Base-by-base conservation (phyloP, 2,888 invertebrate species). In the Hirtodrosophila alboralis region DNA sequence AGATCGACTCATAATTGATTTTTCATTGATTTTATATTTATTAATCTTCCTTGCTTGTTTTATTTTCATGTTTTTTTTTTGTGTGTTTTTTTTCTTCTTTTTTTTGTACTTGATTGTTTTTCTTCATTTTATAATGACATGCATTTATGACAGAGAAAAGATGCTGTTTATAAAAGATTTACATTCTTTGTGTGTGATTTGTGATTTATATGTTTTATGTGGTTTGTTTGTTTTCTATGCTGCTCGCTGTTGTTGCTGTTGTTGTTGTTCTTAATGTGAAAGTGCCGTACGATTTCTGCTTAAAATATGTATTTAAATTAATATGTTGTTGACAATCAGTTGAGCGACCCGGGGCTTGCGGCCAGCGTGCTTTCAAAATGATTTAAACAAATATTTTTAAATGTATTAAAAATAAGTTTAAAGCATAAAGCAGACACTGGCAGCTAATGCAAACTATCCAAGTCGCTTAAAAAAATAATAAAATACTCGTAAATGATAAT, bases 61-160 rank as follows among this genome's bases (percentile, higher is more conserved):
- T 60, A 57, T 73, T 68, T 75, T 66, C 74, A 73, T 68, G 60
- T 75, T 74, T 18, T 33, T 36, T 37, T 21, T 67, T 56, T 71
- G 56, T 69, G 74, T 66, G 31, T 51, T 51, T 13, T 23, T 34
- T 40, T 28, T 36, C 18, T 51, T 36, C 9, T 30, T 37, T 45
- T 31, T 33, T 53, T 36, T 45, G 14, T 52, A 10, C 49, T 54
- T 58, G 69, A 75, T 74, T 77, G 52, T 58, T 86, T 88, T 88
- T 88, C 74, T 80, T 87, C 85, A 83, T 87, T 80, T 84, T 83
- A 81, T 73, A 88, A 89, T 89, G 89, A 89, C 89, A 89, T 88
- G 88, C 88, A 81, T 88, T 71, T 85, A 86, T 88, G 89, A 89
- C 87, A 88, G 76, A 85, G 84, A 81, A 66, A 81, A 73, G 41